These are phyloP conservation scores for Microctonus aethiopoides DNA, from an alignment of 2,888 invertebrate genomes.

Conservation along the genomic window DNA sequence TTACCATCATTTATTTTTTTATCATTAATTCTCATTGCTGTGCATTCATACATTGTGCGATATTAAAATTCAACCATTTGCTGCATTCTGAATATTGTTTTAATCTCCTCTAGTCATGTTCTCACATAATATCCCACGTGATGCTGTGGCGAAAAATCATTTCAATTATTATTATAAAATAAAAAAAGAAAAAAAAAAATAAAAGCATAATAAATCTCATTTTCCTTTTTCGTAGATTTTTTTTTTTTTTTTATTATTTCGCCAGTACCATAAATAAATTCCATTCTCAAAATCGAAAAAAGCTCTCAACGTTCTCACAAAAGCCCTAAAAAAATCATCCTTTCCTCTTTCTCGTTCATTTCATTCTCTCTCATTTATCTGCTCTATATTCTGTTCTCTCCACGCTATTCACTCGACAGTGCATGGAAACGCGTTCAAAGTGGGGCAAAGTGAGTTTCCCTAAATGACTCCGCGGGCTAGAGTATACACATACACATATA, in stretches of 20 bases:
- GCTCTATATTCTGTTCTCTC: no score
- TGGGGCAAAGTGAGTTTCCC: constrained; percentile 16
- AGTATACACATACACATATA: neutral
- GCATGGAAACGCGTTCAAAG: constrained; percentile 20
- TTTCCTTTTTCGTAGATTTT: neutral
- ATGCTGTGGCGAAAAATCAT: neutral
- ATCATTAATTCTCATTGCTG: neutral
- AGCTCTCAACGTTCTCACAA: neutral
- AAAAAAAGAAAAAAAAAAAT: neutral
- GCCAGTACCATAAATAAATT: neutral
- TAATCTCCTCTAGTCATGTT: neutral
- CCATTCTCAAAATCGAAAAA: neutral
- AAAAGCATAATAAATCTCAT: neutral
- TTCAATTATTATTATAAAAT: neutral
- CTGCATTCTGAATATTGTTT: neutral
- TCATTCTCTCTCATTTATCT: neutral
- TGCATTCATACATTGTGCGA: neutral
- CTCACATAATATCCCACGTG: neutral
- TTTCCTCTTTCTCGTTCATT: neutral
- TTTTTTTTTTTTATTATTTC: no score
- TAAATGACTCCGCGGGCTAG: constrained; percentile 1
- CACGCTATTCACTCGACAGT: constrained; percentile 8
- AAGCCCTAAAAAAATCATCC: neutral
- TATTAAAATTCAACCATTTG: neutral
- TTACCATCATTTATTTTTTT: neutral